These are phyloP conservation scores for Myoxocephalus aenaeus DNA, from an alignment of 2,797 vertebrate genomes.

Conservation along the genomic window DNA sequence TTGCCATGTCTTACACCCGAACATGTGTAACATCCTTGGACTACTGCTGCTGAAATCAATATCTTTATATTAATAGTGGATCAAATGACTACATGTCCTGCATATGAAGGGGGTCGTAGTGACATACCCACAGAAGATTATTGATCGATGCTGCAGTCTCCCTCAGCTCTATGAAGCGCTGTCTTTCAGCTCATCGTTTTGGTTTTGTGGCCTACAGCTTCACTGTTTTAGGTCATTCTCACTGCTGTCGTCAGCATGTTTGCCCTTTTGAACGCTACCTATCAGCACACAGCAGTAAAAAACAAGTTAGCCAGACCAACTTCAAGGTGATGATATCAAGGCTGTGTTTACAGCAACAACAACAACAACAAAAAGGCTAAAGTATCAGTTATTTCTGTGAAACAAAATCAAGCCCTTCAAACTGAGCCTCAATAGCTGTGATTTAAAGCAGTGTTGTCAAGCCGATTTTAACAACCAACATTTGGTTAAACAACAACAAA, in stretches of 20 bases:
- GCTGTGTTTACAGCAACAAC: background rate
- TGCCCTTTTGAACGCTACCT: background rate
- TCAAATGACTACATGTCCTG: background rate
- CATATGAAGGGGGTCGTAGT: background rate
- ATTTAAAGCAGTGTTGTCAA: background rate
- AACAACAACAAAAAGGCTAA: too few species aligned
- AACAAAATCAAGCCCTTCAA: background rate
- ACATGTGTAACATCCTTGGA: background rate
- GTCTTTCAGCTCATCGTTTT: conserved; percentile 10
- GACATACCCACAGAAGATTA: conserved; percentile 8
- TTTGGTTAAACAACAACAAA: background rate
- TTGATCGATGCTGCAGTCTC: background rate
- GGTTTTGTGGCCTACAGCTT: background rate
- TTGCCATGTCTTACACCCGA: background rate
- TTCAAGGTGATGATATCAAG: background rate
- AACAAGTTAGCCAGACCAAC: background rate
- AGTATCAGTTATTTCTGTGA: too few species aligned
- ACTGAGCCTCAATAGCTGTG: background rate
- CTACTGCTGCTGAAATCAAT: conserved; percentile 14
- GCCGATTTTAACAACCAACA: background rate
- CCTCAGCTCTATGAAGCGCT: background rate
- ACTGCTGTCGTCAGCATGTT: background rate
- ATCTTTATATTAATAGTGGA: conserved; percentile 14
- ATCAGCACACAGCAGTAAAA: background rate
- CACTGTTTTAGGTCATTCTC: background rate